phyloP scores from a whole-genome alignment of 2,113 vertebrate species.

The Megaceryle maxima region DNA sequence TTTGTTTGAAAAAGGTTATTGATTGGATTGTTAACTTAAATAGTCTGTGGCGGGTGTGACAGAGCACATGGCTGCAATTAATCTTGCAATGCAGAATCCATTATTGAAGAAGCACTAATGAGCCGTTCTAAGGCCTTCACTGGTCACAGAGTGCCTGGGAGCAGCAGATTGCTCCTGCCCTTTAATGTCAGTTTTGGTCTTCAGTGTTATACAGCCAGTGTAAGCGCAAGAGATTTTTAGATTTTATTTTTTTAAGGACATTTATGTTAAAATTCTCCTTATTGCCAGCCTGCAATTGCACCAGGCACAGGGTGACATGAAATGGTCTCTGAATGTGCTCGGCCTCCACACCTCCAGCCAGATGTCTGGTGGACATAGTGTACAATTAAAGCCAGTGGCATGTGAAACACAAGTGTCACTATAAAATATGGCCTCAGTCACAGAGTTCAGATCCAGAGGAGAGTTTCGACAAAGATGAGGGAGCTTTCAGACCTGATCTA shows the following conservation, averaged over 20 bases:
- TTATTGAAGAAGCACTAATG: constrained; percentile 72
- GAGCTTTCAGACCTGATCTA: not conserved
- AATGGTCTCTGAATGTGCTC: not conserved
- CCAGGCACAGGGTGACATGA: not conserved
- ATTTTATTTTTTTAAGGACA: not conserved
- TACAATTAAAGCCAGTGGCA: constrained; percentile 25
- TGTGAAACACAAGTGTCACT: not conserved
- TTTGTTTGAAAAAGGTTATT: constrained; percentile 68
- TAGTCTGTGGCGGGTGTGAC: constrained; percentile 65
- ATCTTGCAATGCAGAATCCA: constrained; percentile 66
- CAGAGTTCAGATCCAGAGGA: constrained; percentile 25
- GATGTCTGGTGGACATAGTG: not conserved
- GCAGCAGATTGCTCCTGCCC: constrained; percentile 63
- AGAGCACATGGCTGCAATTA: constrained; percentile 66
- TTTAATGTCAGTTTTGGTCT: constrained; percentile 51
- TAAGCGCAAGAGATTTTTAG: not conserved
- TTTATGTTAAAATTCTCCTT: constrained; percentile 8
- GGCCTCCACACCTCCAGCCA: not conserved
- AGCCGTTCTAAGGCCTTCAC: constrained; percentile 59
- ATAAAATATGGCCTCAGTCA: not conserved
- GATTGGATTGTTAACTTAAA: constrained; percentile 70
- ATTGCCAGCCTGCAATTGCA: not conserved
- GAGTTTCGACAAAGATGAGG: not conserved
- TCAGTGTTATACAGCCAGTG: not conserved
- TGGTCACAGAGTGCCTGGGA: constrained; percentile 57